Base-by-base conservation (phyloP, 2,797 vertebrate genomes). In the Fringilla coelebs region DNA sequence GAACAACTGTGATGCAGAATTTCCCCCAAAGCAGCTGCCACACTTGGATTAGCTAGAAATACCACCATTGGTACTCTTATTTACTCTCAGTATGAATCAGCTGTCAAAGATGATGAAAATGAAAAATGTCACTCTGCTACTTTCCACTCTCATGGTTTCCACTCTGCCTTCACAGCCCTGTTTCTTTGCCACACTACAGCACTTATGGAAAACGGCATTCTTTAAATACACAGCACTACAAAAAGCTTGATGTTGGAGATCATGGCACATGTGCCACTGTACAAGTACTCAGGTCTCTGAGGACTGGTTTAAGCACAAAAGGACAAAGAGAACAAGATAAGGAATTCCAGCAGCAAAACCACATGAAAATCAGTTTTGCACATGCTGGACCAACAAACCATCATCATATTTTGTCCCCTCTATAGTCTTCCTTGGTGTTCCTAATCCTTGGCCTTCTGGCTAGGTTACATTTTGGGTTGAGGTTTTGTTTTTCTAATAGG, bases 251-350 rank as follows among this genome's bases (percentile, higher is more conserved):
- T 7, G 5, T 0, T 51, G 38, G 41, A 58, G 31, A 68, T 28
- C 24, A 31, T 0, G 0, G 32, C 21, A 67, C 62, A 45, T 0
- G 1, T 6, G 3, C 38, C 22, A 3, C 60, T 46, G 57, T 45
- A 21, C 12, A 87, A 45, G 36, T 5, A 48, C 9, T 3, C 20
- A 61, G 15, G 9, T 54, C 8, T 80, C 46, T 32, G 7, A 79
- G 40, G 32, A 40, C 6, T 29, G 11, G 6, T 34, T 41, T 18
- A 55, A 68, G 43, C 3, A 63, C 41, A 90, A 46, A 67, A 88
- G 29, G 19, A 13, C 36, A 77, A 77, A 52, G 20, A 72, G 78
- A 93, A 67, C 12, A 70, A 48, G 45, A 58, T 3, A 2, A 66
- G 6, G 24, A 73, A 85, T 52, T 71, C n/a, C 21, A 74, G 26